Conservation (phyloP, 2,888 invertebrate species). For the Smittia aterrima region DNA sequence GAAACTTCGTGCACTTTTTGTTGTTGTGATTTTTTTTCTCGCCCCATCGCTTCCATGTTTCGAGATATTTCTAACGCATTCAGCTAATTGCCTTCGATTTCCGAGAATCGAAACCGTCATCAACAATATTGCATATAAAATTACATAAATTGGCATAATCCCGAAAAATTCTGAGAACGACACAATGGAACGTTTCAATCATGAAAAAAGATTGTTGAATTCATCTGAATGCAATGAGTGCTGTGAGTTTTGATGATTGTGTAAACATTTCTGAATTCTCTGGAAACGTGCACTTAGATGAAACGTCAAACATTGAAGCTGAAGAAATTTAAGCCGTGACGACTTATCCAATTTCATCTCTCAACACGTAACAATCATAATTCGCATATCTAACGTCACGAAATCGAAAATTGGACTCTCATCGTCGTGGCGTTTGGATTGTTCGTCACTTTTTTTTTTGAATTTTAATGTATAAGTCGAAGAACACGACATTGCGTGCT, state of each 20-base stretch:
- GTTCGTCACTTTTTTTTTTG: neutral
- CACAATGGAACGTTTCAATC: conserved; percentile 27
- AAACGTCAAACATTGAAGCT: neutral
- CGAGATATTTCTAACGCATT: no score
- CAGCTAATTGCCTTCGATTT: neutral
- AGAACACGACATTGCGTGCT: neutral
- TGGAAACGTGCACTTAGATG: conserved; percentile 1
- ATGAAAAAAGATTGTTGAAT: neutral
- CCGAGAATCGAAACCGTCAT: neutral
- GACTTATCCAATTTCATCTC: neutral
- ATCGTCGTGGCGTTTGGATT: neutral
- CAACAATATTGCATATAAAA: neutral
- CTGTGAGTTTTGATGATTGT: neutral
- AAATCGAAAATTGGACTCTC: neutral
- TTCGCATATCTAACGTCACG: neutral
- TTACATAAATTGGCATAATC: conserved; percentile 4
- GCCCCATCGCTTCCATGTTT: neutral
- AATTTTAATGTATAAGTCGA: neutral
- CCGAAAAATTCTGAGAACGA: conserved; percentile 34
- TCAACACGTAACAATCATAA: neutral
- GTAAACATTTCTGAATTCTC: neutral
- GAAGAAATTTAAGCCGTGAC: neutral
- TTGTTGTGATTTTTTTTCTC: neutral
- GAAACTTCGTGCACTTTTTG: neutral
- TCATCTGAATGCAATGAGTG: conserved; percentile 30